phyloP scores from a whole-genome alignment of 2,113 vertebrate genomes.

The Perccottus glenii region DNA sequence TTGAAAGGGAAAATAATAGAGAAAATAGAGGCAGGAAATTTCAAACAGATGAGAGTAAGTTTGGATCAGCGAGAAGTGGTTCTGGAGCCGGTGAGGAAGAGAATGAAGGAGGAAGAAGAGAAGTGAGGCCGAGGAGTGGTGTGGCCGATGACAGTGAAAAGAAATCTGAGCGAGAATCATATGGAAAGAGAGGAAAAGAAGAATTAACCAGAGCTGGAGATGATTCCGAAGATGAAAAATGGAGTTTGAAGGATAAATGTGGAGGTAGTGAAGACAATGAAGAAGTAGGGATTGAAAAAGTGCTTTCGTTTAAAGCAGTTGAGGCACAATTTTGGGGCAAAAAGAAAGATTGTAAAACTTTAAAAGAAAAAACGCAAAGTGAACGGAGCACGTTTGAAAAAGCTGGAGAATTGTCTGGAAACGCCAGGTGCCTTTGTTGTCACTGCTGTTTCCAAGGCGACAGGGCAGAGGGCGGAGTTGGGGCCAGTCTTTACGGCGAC shows the following conservation, averaged over 20 bases:
- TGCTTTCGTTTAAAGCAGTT: too few species aligned
- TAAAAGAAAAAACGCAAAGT: too few species aligned
- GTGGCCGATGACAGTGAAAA: neutral
- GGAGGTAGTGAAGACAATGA: too few species aligned
- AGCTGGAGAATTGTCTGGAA: neutral
- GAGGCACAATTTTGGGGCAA: too few species aligned
- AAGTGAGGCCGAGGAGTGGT: neutral
- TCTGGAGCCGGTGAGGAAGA: too few species aligned
- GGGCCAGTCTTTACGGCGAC: neutral
- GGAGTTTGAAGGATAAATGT: too few species aligned
- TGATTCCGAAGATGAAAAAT: neutral
- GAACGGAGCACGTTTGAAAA: neutral
- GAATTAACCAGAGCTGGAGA: neutral
- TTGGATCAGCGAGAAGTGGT: too few species aligned
- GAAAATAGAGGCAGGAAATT: constrained; percentile 22
- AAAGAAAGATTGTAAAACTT: too few species aligned
- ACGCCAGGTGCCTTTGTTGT: neutral
- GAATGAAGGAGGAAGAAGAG: neutral
- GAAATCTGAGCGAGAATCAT: neutral
- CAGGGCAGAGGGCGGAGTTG: constrained; percentile 4
- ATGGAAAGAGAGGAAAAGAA: neutral
- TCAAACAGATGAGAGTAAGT: too few species aligned
- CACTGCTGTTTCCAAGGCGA: neutral
- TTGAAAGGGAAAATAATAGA: constrained; percentile 3
- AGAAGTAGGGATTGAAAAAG: too few species aligned